phyloP scores from a whole-genome alignment of 2,113 vertebrate species.

The Numenius arquata region DNA sequence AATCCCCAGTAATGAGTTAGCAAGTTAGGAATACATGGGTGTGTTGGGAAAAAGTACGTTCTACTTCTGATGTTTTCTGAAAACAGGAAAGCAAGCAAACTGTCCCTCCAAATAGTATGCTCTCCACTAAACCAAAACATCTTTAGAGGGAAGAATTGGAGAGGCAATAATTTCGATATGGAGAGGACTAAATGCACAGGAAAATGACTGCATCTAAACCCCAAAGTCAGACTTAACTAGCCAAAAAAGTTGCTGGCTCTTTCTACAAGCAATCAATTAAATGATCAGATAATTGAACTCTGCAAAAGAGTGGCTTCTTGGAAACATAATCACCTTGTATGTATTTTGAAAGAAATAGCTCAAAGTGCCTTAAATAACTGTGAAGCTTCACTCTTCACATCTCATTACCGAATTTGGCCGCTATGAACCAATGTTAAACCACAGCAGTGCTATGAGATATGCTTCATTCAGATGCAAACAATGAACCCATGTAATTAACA shows the following conservation, averaged over 20 bases:
- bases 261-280: neutral
- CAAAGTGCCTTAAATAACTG: neutral
- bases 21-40: neutral
- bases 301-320: neutral
- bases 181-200: neutral
- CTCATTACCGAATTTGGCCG: neutral
- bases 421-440: neutral
- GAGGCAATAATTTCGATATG: neutral
- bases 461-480: constrained; percentile 4
- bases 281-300: neutral
- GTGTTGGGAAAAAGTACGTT: neutral
- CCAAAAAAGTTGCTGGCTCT: neutral
- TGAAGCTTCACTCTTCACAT: neutral
- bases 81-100: neutral
- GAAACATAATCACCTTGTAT: neutral
- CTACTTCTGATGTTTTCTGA: neutral
- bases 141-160: neutral
- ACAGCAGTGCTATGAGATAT: neutral
- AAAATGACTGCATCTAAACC: neutral
- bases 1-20: neutral
- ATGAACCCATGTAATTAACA: neutral
- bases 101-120: neutral
- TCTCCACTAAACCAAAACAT: neutral
- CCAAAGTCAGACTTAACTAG: neutral
- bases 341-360: neutral